Evolutionary conservation across 2,888 invertebrate genomes (phyloP).

Genomic region (Pammene aurita): DNA sequence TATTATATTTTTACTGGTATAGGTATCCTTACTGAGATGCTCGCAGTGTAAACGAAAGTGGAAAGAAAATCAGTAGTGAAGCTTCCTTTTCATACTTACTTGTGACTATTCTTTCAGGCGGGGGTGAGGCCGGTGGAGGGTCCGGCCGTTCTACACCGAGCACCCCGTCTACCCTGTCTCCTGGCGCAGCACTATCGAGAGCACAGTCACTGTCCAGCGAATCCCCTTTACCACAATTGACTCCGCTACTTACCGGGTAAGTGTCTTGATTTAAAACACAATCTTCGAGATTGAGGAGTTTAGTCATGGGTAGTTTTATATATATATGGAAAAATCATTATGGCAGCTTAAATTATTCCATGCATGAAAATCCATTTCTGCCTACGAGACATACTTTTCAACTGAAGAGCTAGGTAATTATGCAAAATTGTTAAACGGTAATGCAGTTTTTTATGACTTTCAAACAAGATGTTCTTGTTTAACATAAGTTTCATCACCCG

Average conservation of each 20-base stretch:
- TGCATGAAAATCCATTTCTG: not conserved
- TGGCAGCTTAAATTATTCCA: not conserved
- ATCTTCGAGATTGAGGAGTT: too few relatives aligned
- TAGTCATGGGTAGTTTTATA: too few relatives aligned
- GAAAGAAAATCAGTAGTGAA: too few relatives aligned
- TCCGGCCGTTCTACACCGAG: conserved; percentile 80
- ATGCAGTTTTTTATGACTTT: too few relatives aligned
- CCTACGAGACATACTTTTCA: too few relatives aligned
- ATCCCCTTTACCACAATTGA: conserved; percentile 75
- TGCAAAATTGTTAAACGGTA: too few relatives aligned
- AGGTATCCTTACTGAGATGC: too few relatives aligned
- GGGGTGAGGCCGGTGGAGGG: conserved; percentile 69
- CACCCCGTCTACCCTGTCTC: conserved; percentile 85
- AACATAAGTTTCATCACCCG: too few relatives aligned
- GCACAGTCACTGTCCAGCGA: conserved; percentile 78
- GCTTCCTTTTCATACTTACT: too few relatives aligned
- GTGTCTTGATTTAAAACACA: conserved; percentile 43
- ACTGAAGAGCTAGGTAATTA: not conserved
- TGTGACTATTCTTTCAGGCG: conserved; percentile 50
- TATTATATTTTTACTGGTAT: too few relatives aligned
- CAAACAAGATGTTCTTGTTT: too few relatives aligned
- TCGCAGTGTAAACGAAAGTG: too few relatives aligned
- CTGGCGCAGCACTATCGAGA: conserved; percentile 78
- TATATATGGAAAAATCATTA: not conserved
- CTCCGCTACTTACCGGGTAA: conserved; percentile 74